Evolutionary conservation across 2,113 vertebrate species (phyloP).

Genomic region (Pelecanus crispus): DNA sequence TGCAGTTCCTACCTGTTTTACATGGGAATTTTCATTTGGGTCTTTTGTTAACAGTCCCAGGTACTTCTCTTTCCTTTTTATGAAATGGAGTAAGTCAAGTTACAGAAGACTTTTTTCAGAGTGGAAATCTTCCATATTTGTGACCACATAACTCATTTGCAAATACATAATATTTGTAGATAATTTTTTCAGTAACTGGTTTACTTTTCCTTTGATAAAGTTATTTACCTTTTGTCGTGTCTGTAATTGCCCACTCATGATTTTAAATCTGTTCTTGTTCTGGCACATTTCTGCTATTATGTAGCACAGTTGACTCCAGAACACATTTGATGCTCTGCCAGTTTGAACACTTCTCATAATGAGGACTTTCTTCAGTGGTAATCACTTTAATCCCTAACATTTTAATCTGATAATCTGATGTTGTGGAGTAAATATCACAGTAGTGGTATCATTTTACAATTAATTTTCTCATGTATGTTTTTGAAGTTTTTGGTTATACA

Average conservation of each 20-base stretch:
- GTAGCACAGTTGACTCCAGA: neutral
- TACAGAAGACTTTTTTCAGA: neutral
- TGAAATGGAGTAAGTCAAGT: neutral
- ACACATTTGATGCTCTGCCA: neutral
- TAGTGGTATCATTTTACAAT: neutral
- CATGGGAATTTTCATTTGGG: neutral
- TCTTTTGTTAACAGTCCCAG: neutral
- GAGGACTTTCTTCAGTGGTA: neutral
- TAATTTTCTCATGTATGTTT: neutral
- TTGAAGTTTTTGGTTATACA: constrained; percentile 22
- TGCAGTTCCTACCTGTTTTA: neutral
- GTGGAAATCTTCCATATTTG: neutral
- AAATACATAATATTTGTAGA: neutral
- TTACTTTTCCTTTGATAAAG: neutral
- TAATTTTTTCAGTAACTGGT: neutral
- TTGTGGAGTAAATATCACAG: neutral
- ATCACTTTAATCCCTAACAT: neutral
- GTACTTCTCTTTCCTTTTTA: neutral
- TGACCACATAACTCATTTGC: neutral
- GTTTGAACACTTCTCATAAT: neutral
- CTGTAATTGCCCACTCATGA: neutral
- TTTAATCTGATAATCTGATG: neutral
- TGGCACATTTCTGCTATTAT: neutral
- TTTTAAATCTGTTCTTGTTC: neutral
- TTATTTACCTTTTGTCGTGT: neutral